Percentiles rank a stretch among this genome's conserved stretches.
Conservation (phyloP, 2,888 invertebrate species). For the Pandemis cinnamomeana region DNA sequence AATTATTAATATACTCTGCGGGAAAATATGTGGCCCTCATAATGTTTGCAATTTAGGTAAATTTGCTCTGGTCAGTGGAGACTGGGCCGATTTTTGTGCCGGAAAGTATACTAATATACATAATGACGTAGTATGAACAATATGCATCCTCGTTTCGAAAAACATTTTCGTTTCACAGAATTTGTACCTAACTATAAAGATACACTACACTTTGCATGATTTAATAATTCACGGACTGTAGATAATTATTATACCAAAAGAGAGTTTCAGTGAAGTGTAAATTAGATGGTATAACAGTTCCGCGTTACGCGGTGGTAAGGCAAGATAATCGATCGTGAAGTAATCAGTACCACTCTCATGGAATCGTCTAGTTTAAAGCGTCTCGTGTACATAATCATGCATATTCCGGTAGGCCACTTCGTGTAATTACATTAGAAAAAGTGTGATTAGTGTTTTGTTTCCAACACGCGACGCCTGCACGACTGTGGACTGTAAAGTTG, state of each 20-base stretch:
- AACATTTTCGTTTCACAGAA: too few species aligned
- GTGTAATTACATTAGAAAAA: slow-evolving; percentile 32
- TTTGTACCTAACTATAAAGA: too few species aligned
- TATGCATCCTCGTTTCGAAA: too few species aligned
- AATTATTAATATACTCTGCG: too few species aligned
- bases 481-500: slow-evolving; percentile 5
- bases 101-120: too few species aligned
- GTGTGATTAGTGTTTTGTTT: slow-evolving; percentile 31
- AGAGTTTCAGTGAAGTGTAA: slow-evolving; percentile 1
- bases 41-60: too few species aligned
- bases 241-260: background rate
- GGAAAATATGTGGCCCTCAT: too few species aligned
- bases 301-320: slow-evolving; percentile 19
- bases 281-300: slow-evolving; percentile 31
- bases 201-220: too few species aligned
- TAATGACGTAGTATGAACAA: too few species aligned
- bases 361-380: slow-evolving; percentile 18
- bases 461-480: slow-evolving; percentile 28
- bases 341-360: slow-evolving; percentile 25
- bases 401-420: slow-evolving; percentile 28
- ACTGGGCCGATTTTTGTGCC: too few species aligned
- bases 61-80: too few species aligned
- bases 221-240: background rate
- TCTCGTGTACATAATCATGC: slow-evolving; percentile 32
- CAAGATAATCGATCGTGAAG: slow-evolving; percentile 16